Base-by-base conservation (phyloP, 2,797 vertebrate species). In the Echiichthys vipera region DNA sequence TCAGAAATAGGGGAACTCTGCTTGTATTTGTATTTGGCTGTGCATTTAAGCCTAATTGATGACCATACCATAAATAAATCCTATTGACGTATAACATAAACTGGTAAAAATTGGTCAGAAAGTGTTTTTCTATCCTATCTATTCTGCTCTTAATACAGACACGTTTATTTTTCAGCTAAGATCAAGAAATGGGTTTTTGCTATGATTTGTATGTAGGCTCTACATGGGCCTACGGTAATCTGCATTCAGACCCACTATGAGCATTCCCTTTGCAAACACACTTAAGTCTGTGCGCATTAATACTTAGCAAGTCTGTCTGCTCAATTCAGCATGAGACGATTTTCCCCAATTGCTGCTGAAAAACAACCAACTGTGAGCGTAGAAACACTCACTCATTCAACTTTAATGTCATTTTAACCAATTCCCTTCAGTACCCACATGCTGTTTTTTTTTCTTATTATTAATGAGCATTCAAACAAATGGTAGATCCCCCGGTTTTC, bases 391-490 rank as follows among this genome's bases (percentile, higher is more conserved):
- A 50, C 53, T 71, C 32, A 57, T 72, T 85, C 25, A 81, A 54
- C 59, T 74, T 65, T 78, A 71, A 83, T 50, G 20, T 7, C 7
- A 77, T 65, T 69, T 76, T n/a, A 65, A 17, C 56, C 34, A 39
- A 32, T 68, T 77, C 12, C 65, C 80, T 74, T 78, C 37, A 77
- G 49, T 7, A 6, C 27, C 36, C 55, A 45, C 56, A 39, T 62
- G 51, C 53, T 66, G 49, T 64, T 80, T 65, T 71, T 43, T 25
- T 43, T 57, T 53, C 55, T 36, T 74, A 67, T 71, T 78, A 80
- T 88, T 84, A 90, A 88, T 79, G 82, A 74, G 54, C 71, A 43
- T 75, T 84, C 54, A 74, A 59, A 91, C 56, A 72, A 90, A 84
- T 68, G 56, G 63, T 66, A 66, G 58, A 69, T 50, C 18, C 24